Percentiles rank a stretch among this genome's conserved stretches.
These are phyloP conservation scores for Leptinotarsa tumamoca DNA, from an alignment of 2,888 invertebrate species.

Conservation along the genomic window DNA sequence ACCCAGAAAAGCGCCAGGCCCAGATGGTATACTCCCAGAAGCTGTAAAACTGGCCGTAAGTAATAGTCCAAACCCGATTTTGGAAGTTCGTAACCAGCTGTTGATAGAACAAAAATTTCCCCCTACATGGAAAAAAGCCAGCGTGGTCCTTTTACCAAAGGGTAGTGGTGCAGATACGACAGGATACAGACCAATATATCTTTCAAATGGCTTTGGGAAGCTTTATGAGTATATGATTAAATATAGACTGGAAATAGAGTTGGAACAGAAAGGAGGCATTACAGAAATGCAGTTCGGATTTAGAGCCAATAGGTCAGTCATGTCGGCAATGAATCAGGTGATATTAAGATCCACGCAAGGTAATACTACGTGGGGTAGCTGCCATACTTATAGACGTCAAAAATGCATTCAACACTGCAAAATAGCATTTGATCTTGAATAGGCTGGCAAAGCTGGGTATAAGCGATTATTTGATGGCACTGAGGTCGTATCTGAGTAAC, in stretches of 20 bases:
- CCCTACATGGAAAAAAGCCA: not conserved
- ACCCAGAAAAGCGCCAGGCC: conserved; percentile 22
- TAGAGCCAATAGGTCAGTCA: not conserved
- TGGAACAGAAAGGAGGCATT: not conserved
- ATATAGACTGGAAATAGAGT: conserved; percentile 2
- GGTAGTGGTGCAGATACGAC: not conserved
- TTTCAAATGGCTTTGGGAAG: not conserved
- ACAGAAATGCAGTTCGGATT: conserved; percentile 7
- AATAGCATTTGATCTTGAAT: not conserved
- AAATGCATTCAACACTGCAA: conserved; percentile 5
- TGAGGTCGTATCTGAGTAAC: not conserved
- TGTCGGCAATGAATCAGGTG: not conserved
- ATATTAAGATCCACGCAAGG: not conserved
- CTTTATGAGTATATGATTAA: not conserved
- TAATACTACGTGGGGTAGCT: not conserved
- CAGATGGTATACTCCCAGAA: conserved; percentile 19
- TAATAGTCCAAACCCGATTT: conserved; percentile 15
- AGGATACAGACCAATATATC: not conserved
- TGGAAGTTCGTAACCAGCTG: conserved; percentile 14
- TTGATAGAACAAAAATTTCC: not conserved
- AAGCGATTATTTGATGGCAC: not conserved
- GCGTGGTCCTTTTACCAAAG: conserved; percentile 10
- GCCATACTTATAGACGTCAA: not conserved
- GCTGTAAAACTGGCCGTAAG: not conserved
- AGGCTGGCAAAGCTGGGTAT: not conserved